Percentiles rank a stretch among this genome's conserved stretches.
Evolutionary conservation across 2,888 invertebrate genomes (phyloP).

Genomic region (Papilio protenor): DNA sequence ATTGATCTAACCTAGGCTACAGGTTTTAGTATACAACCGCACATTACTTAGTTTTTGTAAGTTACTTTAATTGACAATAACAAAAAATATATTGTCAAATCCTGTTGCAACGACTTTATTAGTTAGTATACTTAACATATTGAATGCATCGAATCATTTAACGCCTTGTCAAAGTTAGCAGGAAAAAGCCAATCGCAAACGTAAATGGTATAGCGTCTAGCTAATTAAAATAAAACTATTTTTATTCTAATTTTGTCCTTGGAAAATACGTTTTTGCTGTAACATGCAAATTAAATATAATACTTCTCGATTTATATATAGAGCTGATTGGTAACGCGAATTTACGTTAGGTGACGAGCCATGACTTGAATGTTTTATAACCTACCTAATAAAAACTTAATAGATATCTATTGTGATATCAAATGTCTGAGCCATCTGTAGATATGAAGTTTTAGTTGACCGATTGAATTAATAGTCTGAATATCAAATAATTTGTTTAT

Average conservation of each 20-base stretch:
- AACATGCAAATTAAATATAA: constrained; percentile 28
- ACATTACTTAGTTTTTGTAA: neutral
- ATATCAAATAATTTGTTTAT: neutral
- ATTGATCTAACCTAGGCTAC: too few relatives aligned
- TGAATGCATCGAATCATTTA: neutral
- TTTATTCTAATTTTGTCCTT: neutral
- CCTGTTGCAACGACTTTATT: neutral
- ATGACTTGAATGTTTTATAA: constrained; percentile 61
- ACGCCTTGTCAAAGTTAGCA: neutral
- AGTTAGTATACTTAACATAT: neutral
- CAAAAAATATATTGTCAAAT: neutral
- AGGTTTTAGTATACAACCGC: too few relatives aligned
- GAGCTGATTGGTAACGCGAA: constrained; percentile 57
- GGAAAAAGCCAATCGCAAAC: neutral
- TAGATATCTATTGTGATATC: constrained; percentile 46
- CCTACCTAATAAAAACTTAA: constrained; percentile 44
- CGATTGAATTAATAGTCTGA: neutral
- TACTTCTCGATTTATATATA: constrained; percentile 42
- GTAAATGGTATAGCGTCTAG: constrained; percentile 1
- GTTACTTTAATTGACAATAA: neutral
- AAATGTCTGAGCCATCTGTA: neutral
- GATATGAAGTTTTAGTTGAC: neutral
- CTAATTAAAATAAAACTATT: neutral
- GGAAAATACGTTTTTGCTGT: constrained; percentile 27
- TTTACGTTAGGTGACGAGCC: constrained; percentile 59